Evolutionary conservation across 2,888 invertebrate species (phyloP), one percentile per base, ranked within the genome.

Genomic region (Anagyrus pseudococci): DNA sequence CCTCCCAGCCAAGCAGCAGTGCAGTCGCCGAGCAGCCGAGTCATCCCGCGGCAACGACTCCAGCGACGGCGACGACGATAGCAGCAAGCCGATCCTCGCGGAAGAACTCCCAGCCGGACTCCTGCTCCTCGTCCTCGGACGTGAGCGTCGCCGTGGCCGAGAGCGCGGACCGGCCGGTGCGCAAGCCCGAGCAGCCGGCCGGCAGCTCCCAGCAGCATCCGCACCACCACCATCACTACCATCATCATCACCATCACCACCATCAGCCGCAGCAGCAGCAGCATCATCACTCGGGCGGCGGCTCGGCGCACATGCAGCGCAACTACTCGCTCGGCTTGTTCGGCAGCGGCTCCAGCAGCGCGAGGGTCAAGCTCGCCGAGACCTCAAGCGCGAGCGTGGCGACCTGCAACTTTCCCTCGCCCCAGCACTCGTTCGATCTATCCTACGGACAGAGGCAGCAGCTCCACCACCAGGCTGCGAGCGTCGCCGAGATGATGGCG

Each of bases 91-190:
- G 74, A 20, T 67, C 77, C n/a, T 82, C 86, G 19, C 84, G 89
- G 25, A 89, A 89, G 76, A 89, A 89, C 79, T 89, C 89, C 4
- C 82, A 85, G 15, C 3, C 3, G 47, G 89, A 90, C 79, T 89
- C 89, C 17, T 89, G 87, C 73, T 88, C 88, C 75, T 89, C 89
- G n/a, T 89, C 89, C 13, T 90, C 91, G 20, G 92, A 92, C 77
- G 86, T 90, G 67, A 89, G 89, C 76, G 83, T 84, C 48, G 83
- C 83, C 47, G 76, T 82, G 25, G 77, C 82, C 65, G 87, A 85
- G 76, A 85, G 84, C 48, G 82, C 83, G 23, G 87, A 85, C 67
- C 83, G 88, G 70, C 83, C n/a, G 2, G 13, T 19, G 19, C 58
- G 59, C 22, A 73, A 72, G 48, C 68, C 68, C 40, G 46, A 6